phyloP scores from a whole-genome alignment of 2,797 vertebrate genomes.

The Myotis daubentonii region DNA sequence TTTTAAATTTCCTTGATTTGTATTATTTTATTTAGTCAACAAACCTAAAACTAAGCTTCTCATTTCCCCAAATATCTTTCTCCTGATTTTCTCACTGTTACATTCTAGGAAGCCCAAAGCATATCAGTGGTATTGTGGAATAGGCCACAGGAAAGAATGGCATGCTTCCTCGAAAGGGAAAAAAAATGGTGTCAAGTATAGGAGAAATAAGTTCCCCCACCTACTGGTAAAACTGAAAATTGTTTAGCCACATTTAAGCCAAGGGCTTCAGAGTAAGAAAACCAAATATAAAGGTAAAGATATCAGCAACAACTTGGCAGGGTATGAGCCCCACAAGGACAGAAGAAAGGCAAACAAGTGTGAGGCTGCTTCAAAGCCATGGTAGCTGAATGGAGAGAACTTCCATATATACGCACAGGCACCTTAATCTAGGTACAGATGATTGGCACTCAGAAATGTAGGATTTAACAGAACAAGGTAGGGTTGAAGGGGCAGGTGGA shows the following conservation, averaged over 20 bases:
- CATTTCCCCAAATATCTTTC: background rate
- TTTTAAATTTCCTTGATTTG: background rate
- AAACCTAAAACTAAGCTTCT: background rate
- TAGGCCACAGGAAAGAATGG: background rate
- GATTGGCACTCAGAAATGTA: background rate
- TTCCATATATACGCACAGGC: background rate
- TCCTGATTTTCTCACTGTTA: background rate
- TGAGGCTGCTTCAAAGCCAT: background rate
- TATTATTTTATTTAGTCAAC: background rate
- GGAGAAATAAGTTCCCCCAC: conserved; percentile 10
- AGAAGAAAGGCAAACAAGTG: background rate
- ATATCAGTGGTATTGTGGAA: background rate
- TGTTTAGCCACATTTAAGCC: background rate
- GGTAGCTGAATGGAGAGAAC: background rate
- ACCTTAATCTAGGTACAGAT: background rate
- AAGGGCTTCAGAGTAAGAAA: conserved; percentile 31
- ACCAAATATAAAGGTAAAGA: background rate
- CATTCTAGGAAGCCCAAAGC: background rate
- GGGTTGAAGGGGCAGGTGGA: rapidly evolving
- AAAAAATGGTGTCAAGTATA: background rate
- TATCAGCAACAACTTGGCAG: background rate
- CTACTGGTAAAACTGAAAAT: conserved; percentile 47
- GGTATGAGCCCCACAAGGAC: too few relatives aligned
- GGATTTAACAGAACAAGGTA: background rate
- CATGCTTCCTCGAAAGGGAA: background rate